These are phyloP conservation scores for Ovis aries DNA, from an alignment of 2,113 vertebrate genomes.

Conservation along the genomic window DNA sequence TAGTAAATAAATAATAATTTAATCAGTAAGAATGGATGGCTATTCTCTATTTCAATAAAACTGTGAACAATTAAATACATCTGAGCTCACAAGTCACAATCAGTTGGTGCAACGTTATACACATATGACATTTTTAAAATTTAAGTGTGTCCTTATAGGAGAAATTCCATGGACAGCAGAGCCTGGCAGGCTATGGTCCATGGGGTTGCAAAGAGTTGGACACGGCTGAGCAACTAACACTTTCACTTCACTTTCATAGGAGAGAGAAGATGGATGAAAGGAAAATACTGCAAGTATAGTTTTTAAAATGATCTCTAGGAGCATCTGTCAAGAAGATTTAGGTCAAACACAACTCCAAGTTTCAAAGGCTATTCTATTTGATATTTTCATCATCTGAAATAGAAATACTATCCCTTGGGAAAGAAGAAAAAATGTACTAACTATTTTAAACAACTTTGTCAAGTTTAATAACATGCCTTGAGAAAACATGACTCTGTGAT, in stretches of 20 bases:
- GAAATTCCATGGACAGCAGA: neutral
- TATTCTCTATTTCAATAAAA: neutral
- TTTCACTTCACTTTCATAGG: neutral
- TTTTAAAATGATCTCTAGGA: slow-evolving; percentile 30
- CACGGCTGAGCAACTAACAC: neutral
- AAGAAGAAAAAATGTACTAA: neutral
- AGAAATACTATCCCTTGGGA: neutral
- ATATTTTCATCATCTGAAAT: slow-evolving; percentile 29
- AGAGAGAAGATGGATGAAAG: neutral
- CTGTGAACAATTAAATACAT: neutral
- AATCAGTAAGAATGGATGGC: neutral
- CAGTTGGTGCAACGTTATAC: neutral
- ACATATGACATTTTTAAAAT: neutral
- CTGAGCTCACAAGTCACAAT: neutral
- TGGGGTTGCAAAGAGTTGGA: neutral
- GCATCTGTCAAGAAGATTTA: slow-evolving; percentile 42
- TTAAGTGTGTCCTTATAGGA: neutral
- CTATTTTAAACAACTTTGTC: slow-evolving; percentile 29
- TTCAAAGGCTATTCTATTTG: slow-evolving; percentile 21
- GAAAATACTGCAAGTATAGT: neutral
- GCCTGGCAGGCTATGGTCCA: neutral
- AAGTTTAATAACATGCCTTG: slow-evolving; percentile 14
- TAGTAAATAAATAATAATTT: neutral
- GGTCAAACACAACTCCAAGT: slow-evolving; percentile 39
- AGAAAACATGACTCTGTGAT: neutral